These are phyloP conservation scores for Scyliorhinus canicula DNA, from an alignment of 2,797 vertebrate species.

Conservation along the genomic window DNA sequence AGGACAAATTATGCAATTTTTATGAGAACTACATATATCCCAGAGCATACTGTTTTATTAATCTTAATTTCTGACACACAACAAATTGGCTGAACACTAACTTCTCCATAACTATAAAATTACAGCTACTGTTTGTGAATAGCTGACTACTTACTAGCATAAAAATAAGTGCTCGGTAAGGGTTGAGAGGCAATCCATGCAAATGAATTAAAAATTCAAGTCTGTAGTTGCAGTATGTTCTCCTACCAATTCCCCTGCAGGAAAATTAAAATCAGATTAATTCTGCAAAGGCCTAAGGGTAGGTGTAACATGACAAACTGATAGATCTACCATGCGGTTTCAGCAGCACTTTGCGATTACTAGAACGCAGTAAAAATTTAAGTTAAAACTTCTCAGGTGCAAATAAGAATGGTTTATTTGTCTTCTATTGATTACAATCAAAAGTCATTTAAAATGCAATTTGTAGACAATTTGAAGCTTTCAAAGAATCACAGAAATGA, in stretches of 20 bases:
- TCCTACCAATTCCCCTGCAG: slow-evolving; percentile 46
- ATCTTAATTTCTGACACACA: neutral
- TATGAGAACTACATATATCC: neutral
- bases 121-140: neutral
- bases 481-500: too few relatives aligned
- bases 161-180: slow-evolving; percentile 29
- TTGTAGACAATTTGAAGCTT: too few relatives aligned
- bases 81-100: neutral
- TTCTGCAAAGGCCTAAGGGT: neutral
- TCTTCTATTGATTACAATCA: too few relatives aligned
- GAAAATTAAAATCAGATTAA: neutral
- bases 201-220: slow-evolving; percentile 49
- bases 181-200: slow-evolving; percentile 47
- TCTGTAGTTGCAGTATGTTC: slow-evolving; percentile 51
- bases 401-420: too few relatives aligned
- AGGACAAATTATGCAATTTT: neutral
- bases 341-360: too few relatives aligned
- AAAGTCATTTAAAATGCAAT: too few relatives aligned
- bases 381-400: too few relatives aligned
- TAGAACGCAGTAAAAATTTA: too few relatives aligned
- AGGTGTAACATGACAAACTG: neutral
- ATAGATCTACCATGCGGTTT: too few relatives aligned
- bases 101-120: neutral
- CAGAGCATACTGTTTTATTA: neutral
- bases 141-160: neutral